Evolutionary conservation across 2,113 vertebrate species (phyloP).

Genomic region (Athene cunicularia): DNA sequence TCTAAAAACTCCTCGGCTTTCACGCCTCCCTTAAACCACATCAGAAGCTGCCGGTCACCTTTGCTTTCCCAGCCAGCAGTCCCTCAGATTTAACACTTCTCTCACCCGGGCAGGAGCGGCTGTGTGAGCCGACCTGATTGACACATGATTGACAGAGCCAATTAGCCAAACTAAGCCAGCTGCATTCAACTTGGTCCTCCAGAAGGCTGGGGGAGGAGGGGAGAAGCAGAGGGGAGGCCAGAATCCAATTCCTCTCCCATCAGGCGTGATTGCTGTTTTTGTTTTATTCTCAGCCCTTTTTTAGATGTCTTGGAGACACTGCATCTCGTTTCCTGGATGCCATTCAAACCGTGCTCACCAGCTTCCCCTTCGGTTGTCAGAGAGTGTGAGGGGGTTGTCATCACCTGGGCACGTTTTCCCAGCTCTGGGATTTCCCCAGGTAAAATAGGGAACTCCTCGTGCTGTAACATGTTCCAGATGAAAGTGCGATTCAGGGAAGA

Average conservation of each 20-base stretch:
- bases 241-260: conserved; percentile 49
- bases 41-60: neutral
- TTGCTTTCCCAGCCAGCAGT: neutral
- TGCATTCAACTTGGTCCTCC: conserved; percentile 32
- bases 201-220: conserved; percentile 33
- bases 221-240: conserved; percentile 40
- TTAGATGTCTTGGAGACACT: neutral
- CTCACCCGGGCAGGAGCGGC: neutral
- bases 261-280: conserved; percentile 24
- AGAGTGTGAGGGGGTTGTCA: conserved; percentile 30
- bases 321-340: conserved; percentile 32
- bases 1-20: neutral
- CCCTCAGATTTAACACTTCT: neutral
- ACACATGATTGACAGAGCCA: conserved; percentile 62
- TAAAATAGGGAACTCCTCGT: conserved; percentile 4
- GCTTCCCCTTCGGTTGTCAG: neutral
- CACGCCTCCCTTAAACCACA: neutral
- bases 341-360: neutral
- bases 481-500: neutral
- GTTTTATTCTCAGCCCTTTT: conserved; percentile 25
- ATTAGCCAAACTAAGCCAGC: conserved; percentile 62
- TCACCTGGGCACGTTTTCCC: conserved; percentile 18
- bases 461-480: neutral
- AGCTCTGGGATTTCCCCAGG: conserved; percentile 45
- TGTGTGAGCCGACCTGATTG: conserved; percentile 12